These are phyloP conservation scores for Drosophila ogumai DNA, from an alignment of 1,140 invertebrate species.

Conservation along the genomic window DNA sequence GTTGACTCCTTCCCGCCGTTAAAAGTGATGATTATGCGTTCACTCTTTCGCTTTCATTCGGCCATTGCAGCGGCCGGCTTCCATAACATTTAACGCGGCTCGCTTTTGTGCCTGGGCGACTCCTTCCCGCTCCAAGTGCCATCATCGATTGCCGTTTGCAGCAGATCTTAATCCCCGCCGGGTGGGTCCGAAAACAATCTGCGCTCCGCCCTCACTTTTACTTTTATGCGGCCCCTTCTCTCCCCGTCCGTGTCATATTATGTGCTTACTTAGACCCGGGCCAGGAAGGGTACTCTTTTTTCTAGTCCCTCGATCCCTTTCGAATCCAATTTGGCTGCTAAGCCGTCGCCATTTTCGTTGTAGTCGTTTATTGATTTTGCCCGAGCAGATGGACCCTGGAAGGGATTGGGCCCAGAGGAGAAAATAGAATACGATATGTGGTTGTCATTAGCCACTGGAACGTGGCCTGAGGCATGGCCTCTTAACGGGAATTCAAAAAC, in stretches of 20 bases:
- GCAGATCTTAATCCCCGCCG: conserved; percentile 61
- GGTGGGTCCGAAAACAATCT: conserved; percentile 54
- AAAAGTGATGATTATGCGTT: conserved; percentile 79
- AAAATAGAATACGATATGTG: conserved; percentile 8
- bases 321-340: conserved; percentile 77
- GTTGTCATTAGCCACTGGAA: conserved; percentile 40
- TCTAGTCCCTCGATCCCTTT: conserved; percentile 23
- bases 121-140: conserved; percentile 6
- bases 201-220: conserved; percentile 54
- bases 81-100: conserved; percentile 56
- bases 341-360: conserved; percentile 61
- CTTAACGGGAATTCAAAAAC: conserved; percentile 41
- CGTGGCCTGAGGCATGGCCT: conserved; percentile 12
- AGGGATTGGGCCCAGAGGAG: background rate
- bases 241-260: conserved; percentile 58
- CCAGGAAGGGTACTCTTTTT: conserved; percentile 13
- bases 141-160: conserved; percentile 48
- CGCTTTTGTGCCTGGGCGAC: conserved; percentile 37
- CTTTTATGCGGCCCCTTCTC: conserved; percentile 23
- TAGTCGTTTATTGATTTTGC: conserved; percentile 65
- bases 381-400: conserved; percentile 1
- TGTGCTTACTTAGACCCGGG: conserved; percentile 57
- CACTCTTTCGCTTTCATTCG: conserved; percentile 66
- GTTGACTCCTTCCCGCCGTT: conserved; percentile 49
- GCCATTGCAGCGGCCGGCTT: conserved; percentile 16